These are phyloP conservation scores for Poecile atricapillus DNA, from an alignment of 2,113 vertebrate species.

Conservation along the genomic window DNA sequence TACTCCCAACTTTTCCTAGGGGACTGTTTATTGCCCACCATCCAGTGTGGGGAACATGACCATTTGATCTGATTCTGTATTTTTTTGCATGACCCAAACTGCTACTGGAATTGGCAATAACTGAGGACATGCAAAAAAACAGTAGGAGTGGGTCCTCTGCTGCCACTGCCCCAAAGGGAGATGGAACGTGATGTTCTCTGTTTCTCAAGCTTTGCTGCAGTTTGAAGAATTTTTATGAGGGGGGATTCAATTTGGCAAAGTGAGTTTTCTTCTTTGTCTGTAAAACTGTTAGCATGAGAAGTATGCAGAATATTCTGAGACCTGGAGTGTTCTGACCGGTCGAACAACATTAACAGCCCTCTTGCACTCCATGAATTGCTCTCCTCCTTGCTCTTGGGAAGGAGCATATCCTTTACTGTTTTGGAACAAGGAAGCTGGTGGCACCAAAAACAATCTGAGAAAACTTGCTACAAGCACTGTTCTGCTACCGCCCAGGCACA, in stretches of 20 bases:
- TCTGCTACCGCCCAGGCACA: not conserved
- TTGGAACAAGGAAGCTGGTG: not conserved
- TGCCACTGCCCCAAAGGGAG: not conserved
- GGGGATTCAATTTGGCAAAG: not conserved
- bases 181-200: not conserved
- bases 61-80: not conserved
- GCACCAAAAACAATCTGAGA: not conserved
- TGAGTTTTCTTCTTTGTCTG: not conserved
- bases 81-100: not conserved
- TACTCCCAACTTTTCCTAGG: not conserved
- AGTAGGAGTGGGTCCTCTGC: not conserved
- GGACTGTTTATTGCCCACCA: not conserved
- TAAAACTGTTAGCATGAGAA: not conserved
- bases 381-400: not conserved
- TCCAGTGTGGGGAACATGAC: not conserved
- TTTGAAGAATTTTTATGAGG: not conserved
- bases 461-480: not conserved
- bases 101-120: not conserved
- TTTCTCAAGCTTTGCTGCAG: not conserved
- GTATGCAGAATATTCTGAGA: not conserved
- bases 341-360: not conserved
- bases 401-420: not conserved
- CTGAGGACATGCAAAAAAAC: fast-evolving
- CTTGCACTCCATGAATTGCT: not conserved
- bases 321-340: not conserved